phyloP scores from a whole-genome alignment of 2,797 vertebrate genomes.

The Botia almorhae region DNA sequence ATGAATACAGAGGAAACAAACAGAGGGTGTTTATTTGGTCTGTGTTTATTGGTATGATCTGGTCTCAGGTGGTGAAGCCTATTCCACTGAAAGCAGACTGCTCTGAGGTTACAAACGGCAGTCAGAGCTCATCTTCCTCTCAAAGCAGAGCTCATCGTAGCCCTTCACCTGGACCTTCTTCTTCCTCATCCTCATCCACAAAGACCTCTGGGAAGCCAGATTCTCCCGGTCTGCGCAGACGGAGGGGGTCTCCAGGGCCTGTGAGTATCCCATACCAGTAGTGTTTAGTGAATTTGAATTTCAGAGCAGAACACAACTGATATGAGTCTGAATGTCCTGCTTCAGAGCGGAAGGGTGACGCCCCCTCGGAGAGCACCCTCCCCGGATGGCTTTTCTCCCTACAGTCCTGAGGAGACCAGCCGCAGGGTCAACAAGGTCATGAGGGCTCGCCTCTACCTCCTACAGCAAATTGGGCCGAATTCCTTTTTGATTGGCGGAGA shows the following conservation, averaged over 20 bases:
- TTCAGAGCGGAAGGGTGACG: constrained; percentile 88
- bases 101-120: constrained; percentile 74
- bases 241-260: constrained; percentile 85
- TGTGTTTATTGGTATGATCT: background rate
- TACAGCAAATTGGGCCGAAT: constrained; percentile 90
- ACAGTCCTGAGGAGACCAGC: constrained; percentile 87
- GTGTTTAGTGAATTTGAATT: background rate
- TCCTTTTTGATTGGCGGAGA: constrained; percentile 90
- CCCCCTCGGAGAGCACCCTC: constrained; percentile 88
- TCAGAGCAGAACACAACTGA: background rate
- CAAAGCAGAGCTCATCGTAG: constrained; percentile 80
- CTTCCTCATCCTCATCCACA: constrained; percentile 67
- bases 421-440: constrained; percentile 90
- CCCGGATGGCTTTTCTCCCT: constrained; percentile 89
- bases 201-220: constrained; percentile 79
- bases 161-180: constrained; percentile 84
- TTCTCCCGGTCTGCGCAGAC: constrained; percentile 85
- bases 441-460: constrained; percentile 86
- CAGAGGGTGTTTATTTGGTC: background rate
- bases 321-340: constrained; percentile 63
- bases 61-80: constrained; percentile 84
- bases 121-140: constrained; percentile 65
- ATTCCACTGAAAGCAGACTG: constrained; percentile 83
- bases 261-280: constrained; percentile 71
- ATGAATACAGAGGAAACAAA: too few species aligned